Percentiles rank a stretch among this genome's conserved stretches.
Evolutionary conservation across 2,113 vertebrate species (phyloP).

Genomic region (Datnioides undecimradiatus): DNA sequence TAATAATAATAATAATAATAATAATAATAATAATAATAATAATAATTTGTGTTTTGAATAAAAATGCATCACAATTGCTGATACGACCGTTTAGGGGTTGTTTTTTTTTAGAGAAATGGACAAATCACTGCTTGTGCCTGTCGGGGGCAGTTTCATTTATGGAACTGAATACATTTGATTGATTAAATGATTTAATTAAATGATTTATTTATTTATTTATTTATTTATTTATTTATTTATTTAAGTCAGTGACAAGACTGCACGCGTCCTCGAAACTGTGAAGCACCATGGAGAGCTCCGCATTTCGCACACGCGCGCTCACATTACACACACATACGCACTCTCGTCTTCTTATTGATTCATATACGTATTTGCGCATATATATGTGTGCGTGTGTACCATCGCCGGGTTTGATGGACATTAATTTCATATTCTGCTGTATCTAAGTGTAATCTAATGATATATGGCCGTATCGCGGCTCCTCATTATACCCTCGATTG

Average conservation of each 20-base stretch:
- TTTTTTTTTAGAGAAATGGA: too few relatives aligned
- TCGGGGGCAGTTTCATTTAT: neutral
- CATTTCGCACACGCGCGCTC: neutral
- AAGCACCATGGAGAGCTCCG: constrained; percentile 83
- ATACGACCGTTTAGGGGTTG: neutral
- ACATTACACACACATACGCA: neutral
- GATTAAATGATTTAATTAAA: too few relatives aligned
- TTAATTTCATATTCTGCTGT: constrained; percentile 59
- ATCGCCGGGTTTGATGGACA: constrained; percentile 62
- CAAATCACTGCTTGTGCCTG: too few relatives aligned
- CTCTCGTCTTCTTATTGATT: neutral
- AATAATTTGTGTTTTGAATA: neutral
- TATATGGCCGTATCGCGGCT: constrained; percentile 57
- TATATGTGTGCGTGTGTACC: constrained; percentile 3
- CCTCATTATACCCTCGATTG: constrained; percentile 78
- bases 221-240: constrained; percentile 22
- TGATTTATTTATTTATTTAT: neutral
- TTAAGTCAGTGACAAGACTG: neutral
- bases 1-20: too few relatives aligned
- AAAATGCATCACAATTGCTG: neutral
- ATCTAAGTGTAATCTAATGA: constrained; percentile 71
- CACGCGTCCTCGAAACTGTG: too few relatives aligned
- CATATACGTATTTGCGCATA: neutral
- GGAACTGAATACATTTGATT: neutral
- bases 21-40: too few relatives aligned